Base-by-base conservation (phyloP, 2,113 vertebrate genomes). In the Xenus cinereus region DNA sequence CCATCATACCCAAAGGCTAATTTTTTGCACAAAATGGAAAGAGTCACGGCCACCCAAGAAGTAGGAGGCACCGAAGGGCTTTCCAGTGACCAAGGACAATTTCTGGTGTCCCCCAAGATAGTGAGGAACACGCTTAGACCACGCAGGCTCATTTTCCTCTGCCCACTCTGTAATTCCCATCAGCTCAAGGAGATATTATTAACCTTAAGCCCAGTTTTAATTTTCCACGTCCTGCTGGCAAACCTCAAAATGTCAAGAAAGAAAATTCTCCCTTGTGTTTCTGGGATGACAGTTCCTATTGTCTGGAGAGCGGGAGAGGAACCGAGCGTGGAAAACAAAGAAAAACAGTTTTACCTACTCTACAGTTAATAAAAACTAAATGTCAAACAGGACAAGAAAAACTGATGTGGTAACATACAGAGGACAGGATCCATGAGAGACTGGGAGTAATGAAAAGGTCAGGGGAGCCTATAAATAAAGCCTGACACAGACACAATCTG, bases 351-450 rank as follows among this genome's bases (percentile, higher is more conserved):
- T 87, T 86, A 71, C 62, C 84, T 81, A 51, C 76, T 50, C 86
- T 64, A 43, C 69, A 91, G 94, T 92, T 95, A 94, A 91, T 97
- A 89, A 96, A 95, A 93, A 95, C 32, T 91, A 95, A 97, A 95
- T 95, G 95, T 95, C 92, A 96, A 82, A 23, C 1, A 32, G 72
- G 82, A 95, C 90, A 83, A 95, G 92, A 69, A 84, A 90, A 95
- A 83, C 84, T 78, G 95, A 90, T 91, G 89, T 78, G 92, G 66
- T 63, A 95, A 62, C 93, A 95, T 23, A 69, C 30, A 89, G 86
- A 84, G 84, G 85, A 94, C 78, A 72, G 77, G 94, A 96, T 95
- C 81, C 84, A 73, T 35, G 86, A 95, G 84, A 96, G 59, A 27
- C 73, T 90, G 39, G 22, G 69, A 50, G 89, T 41, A 92, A 84